Conservation (phyloP, 2,113 vertebrate species). For the Muntiacus reevesi region DNA sequence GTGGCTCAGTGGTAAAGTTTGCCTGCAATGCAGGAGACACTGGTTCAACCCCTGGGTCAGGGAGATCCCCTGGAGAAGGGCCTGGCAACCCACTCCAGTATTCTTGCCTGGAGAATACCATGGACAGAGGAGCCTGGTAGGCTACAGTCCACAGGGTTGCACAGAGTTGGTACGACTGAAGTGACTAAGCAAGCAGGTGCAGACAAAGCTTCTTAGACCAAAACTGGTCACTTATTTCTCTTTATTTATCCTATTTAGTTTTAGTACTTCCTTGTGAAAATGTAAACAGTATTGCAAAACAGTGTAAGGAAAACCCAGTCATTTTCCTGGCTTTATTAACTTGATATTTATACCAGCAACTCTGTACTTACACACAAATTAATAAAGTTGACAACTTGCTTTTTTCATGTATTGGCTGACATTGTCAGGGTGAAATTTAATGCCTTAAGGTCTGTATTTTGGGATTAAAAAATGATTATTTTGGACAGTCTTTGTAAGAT, state of each 20-base stretch:
- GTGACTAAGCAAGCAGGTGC: accelerated
- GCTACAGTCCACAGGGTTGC: not conserved
- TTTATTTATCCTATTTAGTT: not conserved
- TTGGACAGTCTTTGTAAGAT: not conserved
- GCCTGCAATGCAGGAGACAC: not conserved
- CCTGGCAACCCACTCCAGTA: not conserved
- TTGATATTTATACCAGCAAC: not conserved
- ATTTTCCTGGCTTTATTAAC: not conserved
- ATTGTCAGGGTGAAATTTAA: not conserved
- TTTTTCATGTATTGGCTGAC: not conserved
- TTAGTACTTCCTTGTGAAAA: not conserved
- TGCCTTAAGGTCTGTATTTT: not conserved
- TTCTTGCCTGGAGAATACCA: not conserved
- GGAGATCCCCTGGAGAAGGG: not conserved
- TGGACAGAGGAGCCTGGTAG: not conserved
- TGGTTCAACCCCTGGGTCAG: not conserved
- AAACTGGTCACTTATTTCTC: not conserved
- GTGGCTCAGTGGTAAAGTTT: not conserved
- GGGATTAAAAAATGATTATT: not conserved
- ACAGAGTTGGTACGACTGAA: not conserved
- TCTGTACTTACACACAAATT: no score
- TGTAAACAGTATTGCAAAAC: not conserved
- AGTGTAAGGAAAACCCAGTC: not conserved
- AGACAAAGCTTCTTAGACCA: not conserved
- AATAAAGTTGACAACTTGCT: not conserved